These are phyloP conservation scores for Pygocentrus nattereri DNA, from an alignment of 2,797 vertebrate genomes.

Conservation along the genomic window DNA sequence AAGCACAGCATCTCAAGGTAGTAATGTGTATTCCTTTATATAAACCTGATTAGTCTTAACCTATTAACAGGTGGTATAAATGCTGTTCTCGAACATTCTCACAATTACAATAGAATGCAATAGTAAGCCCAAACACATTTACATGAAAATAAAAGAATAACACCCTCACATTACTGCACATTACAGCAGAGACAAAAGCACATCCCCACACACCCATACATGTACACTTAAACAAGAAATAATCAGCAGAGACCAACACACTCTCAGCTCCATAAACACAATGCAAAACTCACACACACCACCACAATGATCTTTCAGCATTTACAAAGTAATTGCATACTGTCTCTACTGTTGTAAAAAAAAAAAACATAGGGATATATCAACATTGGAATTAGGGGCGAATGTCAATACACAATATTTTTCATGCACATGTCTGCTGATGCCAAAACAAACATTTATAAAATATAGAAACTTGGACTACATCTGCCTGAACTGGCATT, in stretches of 20 bases:
- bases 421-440: no score
- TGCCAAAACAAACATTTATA: no score
- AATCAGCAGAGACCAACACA: not conserved
- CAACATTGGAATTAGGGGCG: no score
- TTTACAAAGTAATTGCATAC: not conserved
- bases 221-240: not conserved
- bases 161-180: not conserved
- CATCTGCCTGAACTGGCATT: no score
- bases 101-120: not conserved
- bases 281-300: not conserved
- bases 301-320: not conserved
- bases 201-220: not conserved
- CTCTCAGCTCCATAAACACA: slow-evolving; percentile 2
- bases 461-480: no score
- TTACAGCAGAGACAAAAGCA: slow-evolving; percentile 10
- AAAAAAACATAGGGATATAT: not conserved
- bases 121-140: slow-evolving; percentile 14
- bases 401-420: no score
- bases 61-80: not conserved
- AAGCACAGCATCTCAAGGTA: no score
- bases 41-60: not conserved
- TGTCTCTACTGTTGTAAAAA: not conserved
- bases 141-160: slow-evolving; percentile 17
- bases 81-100: not conserved
- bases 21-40: no score